Evolutionary conservation across 2,113 vertebrate species (phyloP).

Genomic region (Pseudolaguvia tuberculata): DNA sequence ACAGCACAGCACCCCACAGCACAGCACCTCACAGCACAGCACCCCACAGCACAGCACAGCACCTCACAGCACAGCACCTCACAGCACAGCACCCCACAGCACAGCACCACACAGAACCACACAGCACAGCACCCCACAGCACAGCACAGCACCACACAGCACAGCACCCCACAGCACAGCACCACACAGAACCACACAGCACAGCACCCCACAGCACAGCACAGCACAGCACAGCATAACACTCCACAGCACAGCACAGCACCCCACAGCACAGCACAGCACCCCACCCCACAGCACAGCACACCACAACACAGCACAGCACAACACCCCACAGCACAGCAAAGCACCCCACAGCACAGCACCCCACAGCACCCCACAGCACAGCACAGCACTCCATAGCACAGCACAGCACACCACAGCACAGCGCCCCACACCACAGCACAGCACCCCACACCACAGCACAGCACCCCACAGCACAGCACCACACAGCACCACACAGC

Average conservation of each 20-base stretch:
- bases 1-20: background rate
- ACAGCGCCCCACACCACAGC: background rate
- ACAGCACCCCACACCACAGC: background rate
- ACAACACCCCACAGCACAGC: background rate
- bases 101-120: too few species aligned
- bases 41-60: background rate
- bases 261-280: background rate
- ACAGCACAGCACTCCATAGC: too few species aligned
- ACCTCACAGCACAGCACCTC: too few species aligned
- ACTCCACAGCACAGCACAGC: background rate
- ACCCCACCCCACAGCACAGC: background rate
- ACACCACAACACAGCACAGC: too few species aligned
- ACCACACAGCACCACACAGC: too few species aligned
- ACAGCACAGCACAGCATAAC: too few species aligned
- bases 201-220: background rate
- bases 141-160: too few species aligned
- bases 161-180: background rate
- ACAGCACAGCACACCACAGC: background rate
- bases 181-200: too few species aligned
- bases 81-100: background rate
- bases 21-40: too few species aligned
- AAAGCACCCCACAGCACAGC: background rate
- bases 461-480: background rate
- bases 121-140: background rate
- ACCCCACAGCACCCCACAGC: background rate